A percentile compares a stretch with the other conserved stretches of the same genome.
phyloP scores from a whole-genome alignment of 2,113 vertebrate genomes.

The Gorsachius goisagi region DNA sequence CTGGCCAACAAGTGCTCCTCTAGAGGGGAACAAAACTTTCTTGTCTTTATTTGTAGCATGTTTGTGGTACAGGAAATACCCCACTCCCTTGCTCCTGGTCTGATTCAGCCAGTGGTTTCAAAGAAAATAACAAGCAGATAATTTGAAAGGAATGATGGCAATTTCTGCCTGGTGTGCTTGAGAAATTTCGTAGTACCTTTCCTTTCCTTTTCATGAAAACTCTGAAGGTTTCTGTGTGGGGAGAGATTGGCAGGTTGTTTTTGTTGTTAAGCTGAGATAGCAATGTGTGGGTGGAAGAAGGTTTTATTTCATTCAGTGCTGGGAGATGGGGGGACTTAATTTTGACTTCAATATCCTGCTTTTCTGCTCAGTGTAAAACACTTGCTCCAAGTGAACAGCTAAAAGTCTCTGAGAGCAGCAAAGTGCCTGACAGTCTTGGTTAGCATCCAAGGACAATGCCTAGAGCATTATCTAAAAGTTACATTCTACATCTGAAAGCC shows the following conservation, averaged over 20 bases:
- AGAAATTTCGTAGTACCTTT: neutral
- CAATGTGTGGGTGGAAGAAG: slow-evolving; percentile 9
- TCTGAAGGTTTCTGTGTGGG: neutral
- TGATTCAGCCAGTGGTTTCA: slow-evolving; percentile 11
- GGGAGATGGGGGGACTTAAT: neutral
- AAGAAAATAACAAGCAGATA: neutral
- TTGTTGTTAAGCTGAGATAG: slow-evolving; percentile 35
- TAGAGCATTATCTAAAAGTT: neutral
- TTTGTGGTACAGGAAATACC: neutral
- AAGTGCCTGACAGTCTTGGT: neutral
- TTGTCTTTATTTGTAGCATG: neutral
- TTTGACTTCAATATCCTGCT: neutral
- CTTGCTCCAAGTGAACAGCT: neutral
- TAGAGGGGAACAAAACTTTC: neutral
- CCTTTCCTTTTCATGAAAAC: neutral
- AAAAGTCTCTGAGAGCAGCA: neutral
- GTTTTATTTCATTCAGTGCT: slow-evolving; percentile 1
- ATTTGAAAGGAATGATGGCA: slow-evolving; percentile 10
- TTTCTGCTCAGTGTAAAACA: neutral
- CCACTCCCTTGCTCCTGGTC: neutral
- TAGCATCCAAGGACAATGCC: neutral
- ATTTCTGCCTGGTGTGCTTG: neutral
- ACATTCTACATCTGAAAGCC: neutral
- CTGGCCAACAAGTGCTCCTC: neutral
- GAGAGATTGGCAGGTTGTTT: slow-evolving; percentile 49